Base-by-base conservation (phyloP, 2,888 invertebrate genomes). In the Drosophila pegasa region DNA sequence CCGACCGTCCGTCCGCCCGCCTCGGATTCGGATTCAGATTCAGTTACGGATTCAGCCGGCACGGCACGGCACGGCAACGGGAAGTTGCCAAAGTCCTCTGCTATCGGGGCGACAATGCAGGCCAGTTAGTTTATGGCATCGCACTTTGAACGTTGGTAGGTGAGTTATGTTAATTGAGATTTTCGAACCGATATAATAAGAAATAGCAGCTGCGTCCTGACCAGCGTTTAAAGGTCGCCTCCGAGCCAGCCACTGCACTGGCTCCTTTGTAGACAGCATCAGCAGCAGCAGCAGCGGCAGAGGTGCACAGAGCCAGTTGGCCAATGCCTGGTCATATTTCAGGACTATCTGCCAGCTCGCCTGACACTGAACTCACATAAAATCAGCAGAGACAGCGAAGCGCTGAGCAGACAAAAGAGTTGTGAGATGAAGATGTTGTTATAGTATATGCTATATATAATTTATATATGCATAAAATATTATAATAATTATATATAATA, bases 101-200 rank as follows among this genome's bases (percentile, higher is more conserved):
- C 51, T 78, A 71, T 80, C 78, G 73, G 67, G 62, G 47, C 60
- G 58, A 76, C 75, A 80, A 75, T 76, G 72, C 69, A 41, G 65
- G 52, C 54, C 57, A 69, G 55, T 71, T 81, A 78, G 82, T 80
- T 84, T 83, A 84, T 78, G 80, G 50, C 67, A 45, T 58, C 67
- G 51, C 51, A 56, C 65, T 58, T 64, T 50, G 78, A 51, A 54
- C 80, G 68, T 72, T 73, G 63, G 51, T 70, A 73, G 78, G 80
- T 82, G 75, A 83, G 81, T 82, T 82, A 83, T 82, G 82, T 82
- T 82, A 82, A 82, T 82, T 82, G 83, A 82, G 82, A 83, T 83
- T 80, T 68, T 65, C 62, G 52, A 51, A 45, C 50, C 45, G 83
- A 82, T 82, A 79, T 75, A 58, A 71, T 74, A 71, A 69, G 71